Conservation (phyloP, 2,797 vertebrate species). For the Spizella passerina region DNA sequence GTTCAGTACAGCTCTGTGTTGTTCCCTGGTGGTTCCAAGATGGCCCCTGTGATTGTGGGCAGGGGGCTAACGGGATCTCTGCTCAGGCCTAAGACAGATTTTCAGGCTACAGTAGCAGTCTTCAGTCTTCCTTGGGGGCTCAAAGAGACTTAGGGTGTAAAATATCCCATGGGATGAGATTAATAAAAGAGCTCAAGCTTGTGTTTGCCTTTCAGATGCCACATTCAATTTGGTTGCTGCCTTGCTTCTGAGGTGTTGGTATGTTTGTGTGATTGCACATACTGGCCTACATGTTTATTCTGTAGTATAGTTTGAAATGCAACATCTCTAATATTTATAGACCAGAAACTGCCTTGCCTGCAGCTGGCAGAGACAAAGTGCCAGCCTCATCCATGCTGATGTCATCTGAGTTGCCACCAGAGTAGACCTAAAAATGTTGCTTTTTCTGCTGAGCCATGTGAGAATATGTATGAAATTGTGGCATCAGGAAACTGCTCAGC, state of each 20-base stretch:
- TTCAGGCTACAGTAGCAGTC: not conserved
- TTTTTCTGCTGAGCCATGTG: not conserved
- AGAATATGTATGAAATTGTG: not conserved
- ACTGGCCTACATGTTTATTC: not conserved
- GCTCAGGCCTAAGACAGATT: not conserved
- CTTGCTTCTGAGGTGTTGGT: not conserved
- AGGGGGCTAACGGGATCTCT: not conserved
- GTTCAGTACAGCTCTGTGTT: not conserved
- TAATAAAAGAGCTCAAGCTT: not conserved
- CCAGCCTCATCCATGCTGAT: not conserved
- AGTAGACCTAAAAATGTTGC: not conserved
- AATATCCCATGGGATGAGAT: not conserved
- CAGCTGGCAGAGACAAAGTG: not conserved
- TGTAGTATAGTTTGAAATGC: not conserved
- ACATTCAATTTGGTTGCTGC: not conserved
- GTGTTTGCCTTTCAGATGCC: not conserved
- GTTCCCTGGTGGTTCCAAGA: not conserved
- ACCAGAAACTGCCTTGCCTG: not conserved
- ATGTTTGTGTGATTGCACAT: not conserved
- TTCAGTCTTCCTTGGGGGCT: not conserved
- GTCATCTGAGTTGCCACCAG: not conserved
- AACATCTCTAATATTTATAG: not conserved
- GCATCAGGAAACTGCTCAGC: not conserved
- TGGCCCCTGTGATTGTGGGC: not conserved
- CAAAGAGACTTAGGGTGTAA: not conserved